Evolutionary conservation across 2,888 invertebrate genomes (phyloP), one percentile per base, ranked within the genome.

Genomic region (Coleophora deauratella): DNA sequence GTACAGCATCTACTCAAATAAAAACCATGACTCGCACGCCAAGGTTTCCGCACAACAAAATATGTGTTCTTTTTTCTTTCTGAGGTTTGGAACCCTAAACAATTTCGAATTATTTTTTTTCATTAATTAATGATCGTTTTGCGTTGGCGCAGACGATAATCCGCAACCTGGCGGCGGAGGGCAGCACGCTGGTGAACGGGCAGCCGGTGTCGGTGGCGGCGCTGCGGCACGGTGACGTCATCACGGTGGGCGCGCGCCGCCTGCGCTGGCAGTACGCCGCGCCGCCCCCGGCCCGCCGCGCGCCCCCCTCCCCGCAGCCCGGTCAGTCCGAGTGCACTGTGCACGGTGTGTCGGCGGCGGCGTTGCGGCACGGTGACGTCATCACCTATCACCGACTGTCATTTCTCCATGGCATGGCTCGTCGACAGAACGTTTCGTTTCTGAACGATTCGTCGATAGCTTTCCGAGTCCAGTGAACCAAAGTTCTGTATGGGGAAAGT

Each of bases 261-360:
- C 65, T 86, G 54, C 75, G 84, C 55, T 86, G 86, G 86, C 76
- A 81, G 50, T 85, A 84, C 59, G 41, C 43, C n/a, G n/a, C 50
- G 52, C 10, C 61, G 44, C 50, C 34, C 51, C 33, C 48, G 46
- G 33, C 34, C 40, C 35, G 7, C 40, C 40, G 27, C 40, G 3
- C 36, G 38, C 37, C 11, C 36, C 41, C 11, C 44, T 10, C 42
- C 41, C 46, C 39, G 42, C 49, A n/a, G 21, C 21, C 3, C 45
- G 40, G 38, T 27, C 42, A 45, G 41, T 6, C 21, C 21, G 21
- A 34, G 74, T 88, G 49, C 87, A 87, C 57, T 77, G 74, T 0
- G 55, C 47, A 13, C 14, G 57, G 0, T 21, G 69, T 86, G 42
- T 75, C 73, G 52, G 78, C 86, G 45, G 70, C 72, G 4, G 74